A percentile compares a stretch with the other conserved stretches of the same genome.
Evolutionary conservation across 2,113 vertebrate species (phyloP).

Genomic region (Leptodactylus fuscus): DNA sequence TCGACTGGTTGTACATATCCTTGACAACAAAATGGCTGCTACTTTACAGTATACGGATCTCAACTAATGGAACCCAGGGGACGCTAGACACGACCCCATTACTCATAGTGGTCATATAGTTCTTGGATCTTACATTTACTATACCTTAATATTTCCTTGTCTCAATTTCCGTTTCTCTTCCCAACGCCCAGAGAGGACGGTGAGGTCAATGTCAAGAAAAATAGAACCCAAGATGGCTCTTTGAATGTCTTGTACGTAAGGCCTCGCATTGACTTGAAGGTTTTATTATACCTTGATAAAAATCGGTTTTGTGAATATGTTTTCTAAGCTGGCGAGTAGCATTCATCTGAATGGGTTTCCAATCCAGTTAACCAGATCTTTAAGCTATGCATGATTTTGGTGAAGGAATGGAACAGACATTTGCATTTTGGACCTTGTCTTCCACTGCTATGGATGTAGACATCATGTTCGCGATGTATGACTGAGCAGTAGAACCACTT

Average conservation of each 20-base stretch:
- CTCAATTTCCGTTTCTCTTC: not conserved
- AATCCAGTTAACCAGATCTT: no score
- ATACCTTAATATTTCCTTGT: conserved; percentile 35
- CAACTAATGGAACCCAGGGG: conserved; percentile 39
- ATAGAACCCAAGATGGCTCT: not conserved
- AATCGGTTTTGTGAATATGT: not conserved
- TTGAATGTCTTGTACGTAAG: not conserved
- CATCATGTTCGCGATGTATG: no score
- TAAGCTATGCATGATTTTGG: no score
- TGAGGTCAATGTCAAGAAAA: not conserved
- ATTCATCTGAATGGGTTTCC: no score
- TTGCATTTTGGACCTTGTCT: no score
- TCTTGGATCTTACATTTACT: not conserved
- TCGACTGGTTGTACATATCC: conserved; percentile 3
- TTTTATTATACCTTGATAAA: not conserved
- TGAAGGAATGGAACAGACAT: no score
- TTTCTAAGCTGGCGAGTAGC: no score
- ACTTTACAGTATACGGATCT: not conserved
- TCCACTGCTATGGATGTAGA: not conserved
- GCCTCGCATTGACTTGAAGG: no score
- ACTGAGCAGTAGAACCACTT: no score
- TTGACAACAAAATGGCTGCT: conserved; percentile 26
- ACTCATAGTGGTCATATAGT: conserved; percentile 20
- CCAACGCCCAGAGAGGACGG: not conserved
- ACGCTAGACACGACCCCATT: conserved; percentile 16